A percentile compares a stretch with the other conserved stretches of the same genome.
phyloP scores from a whole-genome alignment of 2,113 vertebrate genomes.

The Tachysurus vachellii region DNA sequence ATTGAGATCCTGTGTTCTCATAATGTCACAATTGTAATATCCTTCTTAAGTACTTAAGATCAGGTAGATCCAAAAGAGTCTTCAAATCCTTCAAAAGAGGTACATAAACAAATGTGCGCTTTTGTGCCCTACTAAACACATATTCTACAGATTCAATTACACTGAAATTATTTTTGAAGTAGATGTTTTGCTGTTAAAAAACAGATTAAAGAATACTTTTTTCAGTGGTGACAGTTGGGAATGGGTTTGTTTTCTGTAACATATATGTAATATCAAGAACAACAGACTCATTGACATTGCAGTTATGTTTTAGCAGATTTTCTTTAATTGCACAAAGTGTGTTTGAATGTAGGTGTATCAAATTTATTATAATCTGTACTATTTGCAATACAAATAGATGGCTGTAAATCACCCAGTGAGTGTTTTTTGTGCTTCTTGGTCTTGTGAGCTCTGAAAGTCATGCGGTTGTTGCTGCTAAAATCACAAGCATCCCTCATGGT shows the following conservation, averaged over 20 bases:
- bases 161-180: slow-evolving; percentile 30
- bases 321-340: too few relatives aligned
- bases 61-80: slow-evolving; percentile 14
- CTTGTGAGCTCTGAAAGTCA: slow-evolving; percentile 43
- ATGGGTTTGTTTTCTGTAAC: slow-evolving; percentile 31
- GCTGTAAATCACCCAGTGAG: slow-evolving; percentile 5
- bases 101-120: slow-evolving; percentile 42
- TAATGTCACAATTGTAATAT: neutral
- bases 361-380: slow-evolving; percentile 24
- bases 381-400: slow-evolving; percentile 35
- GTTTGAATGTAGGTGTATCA: slow-evolving; percentile 15
- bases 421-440: slow-evolving; percentile 41
- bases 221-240: slow-evolving; percentile 13
- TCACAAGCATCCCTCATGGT: neutral
- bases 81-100: slow-evolving; percentile 13
- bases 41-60: neutral
- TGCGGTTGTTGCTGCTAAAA: slow-evolving; percentile 34
- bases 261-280: neutral
- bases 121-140: slow-evolving; percentile 27
- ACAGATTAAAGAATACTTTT: slow-evolving; percentile 23
- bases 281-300: neutral
- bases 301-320: neutral
- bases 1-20: slow-evolving; percentile 40
- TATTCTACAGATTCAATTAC: slow-evolving; percentile 31
- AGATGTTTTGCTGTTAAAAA: too few relatives aligned